phyloP scores from a whole-genome alignment of 2,113 vertebrate species.

The Seriola rivoliana region DNA sequence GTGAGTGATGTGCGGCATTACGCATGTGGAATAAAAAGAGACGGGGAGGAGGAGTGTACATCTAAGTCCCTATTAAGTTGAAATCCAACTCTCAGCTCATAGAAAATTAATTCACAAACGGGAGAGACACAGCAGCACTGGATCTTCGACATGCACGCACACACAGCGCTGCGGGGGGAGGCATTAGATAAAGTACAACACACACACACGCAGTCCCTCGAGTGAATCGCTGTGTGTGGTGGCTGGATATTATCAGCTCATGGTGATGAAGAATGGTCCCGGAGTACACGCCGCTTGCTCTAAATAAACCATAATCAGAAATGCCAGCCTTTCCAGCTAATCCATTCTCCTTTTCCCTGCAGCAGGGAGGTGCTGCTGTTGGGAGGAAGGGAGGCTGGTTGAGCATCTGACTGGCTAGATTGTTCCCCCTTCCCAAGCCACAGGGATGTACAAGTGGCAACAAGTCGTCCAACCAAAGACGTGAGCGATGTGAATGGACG shows the following conservation, averaged over 20 bases:
- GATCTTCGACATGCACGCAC: slow-evolving; percentile 40
- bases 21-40: slow-evolving; percentile 50
- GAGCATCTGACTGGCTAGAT: slow-evolving; percentile 7
- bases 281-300: slow-evolving; percentile 38
- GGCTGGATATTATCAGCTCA: slow-evolving; percentile 51
- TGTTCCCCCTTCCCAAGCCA: background rate
- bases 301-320: slow-evolving; percentile 69
- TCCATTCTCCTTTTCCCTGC: slow-evolving; percentile 19
- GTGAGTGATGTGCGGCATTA: slow-evolving; percentile 55
- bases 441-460: background rate
- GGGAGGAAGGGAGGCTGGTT: no score
- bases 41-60: slow-evolving; percentile 43
- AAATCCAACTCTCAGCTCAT: slow-evolving; percentile 64
- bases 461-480: background rate
- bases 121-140: slow-evolving; percentile 30
- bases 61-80: slow-evolving; percentile 61
- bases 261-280: slow-evolving; percentile 56
- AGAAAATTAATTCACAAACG: slow-evolving; percentile 64
- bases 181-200: slow-evolving; percentile 45
- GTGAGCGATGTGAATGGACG: no score
- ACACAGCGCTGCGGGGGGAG: slow-evolving; percentile 6
- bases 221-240: slow-evolving; percentile 54
- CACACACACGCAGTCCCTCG: slow-evolving; percentile 38
- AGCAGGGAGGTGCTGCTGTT: slow-evolving; percentile 3
- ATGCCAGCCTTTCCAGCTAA: slow-evolving; percentile 18